These are phyloP conservation scores for Gasterosteus nipponicus DNA, from an alignment of 2,113 vertebrate genomes.

Conservation along the genomic window DNA sequence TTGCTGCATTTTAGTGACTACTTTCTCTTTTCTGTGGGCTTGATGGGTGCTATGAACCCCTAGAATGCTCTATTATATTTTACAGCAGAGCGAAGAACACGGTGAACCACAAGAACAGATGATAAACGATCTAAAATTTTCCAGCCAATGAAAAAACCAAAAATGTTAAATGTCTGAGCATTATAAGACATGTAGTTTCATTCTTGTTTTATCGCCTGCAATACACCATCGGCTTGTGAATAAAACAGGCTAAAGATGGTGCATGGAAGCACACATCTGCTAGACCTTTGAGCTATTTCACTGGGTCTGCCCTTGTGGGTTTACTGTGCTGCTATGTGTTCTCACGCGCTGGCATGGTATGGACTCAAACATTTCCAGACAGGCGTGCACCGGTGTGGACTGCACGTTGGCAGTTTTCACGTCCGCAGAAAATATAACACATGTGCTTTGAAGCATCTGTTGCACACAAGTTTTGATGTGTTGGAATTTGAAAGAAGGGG, in stretches of 20 bases:
- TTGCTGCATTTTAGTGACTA: slow-evolving; percentile 1
- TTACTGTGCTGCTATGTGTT: slow-evolving; percentile 56
- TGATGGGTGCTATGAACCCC: background rate
- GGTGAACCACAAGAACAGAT: background rate
- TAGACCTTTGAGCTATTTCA: slow-evolving; percentile 30
- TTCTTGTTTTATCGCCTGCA: background rate
- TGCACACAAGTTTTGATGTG: slow-evolving; percentile 62
- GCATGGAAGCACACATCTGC: slow-evolving; percentile 8
- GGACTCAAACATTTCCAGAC: slow-evolving; percentile 47
- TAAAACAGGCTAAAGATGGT: background rate
- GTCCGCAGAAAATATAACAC: slow-evolving; percentile 6
- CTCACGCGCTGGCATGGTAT: slow-evolving; percentile 53
- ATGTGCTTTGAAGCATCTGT: slow-evolving; percentile 62
- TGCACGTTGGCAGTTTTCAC: slow-evolving; percentile 33
- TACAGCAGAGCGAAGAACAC: background rate
- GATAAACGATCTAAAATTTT: background rate
- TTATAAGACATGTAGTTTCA: slow-evolving; percentile 30
- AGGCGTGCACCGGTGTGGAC: slow-evolving; percentile 20
- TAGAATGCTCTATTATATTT: background rate
- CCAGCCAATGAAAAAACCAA: background rate
- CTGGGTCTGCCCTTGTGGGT: slow-evolving; percentile 37
- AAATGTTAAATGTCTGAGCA: background rate
- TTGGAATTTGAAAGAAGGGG: slow-evolving; percentile 29
- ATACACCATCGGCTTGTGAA: slow-evolving; percentile 14
- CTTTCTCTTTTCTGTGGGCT: background rate